These are phyloP conservation scores for Drosophila ercepeae DNA, from an alignment of 1,140 invertebrate genomes.

Conservation along the genomic window DNA sequence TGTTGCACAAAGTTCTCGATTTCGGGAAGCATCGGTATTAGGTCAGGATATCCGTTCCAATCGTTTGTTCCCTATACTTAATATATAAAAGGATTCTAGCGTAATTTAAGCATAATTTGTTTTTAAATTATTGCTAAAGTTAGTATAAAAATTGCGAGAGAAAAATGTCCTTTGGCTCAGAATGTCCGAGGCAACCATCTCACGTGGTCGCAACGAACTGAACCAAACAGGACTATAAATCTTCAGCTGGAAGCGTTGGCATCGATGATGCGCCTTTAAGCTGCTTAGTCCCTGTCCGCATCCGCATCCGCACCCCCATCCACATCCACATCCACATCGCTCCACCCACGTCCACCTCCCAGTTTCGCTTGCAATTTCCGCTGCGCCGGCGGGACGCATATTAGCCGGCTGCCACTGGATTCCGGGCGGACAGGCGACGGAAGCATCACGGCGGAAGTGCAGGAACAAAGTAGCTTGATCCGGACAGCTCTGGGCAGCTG, in stretches of 20 bases:
- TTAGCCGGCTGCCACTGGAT: conserved; percentile 53
- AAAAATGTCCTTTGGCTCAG: conserved; percentile 21
- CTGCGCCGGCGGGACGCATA: conserved; percentile 61
- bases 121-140: background rate
- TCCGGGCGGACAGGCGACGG: conserved; percentile 23
- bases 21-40: conserved; percentile 24
- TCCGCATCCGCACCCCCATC: background rate
- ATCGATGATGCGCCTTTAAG: conserved; percentile 77
- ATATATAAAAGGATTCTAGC: too few relatives aligned
- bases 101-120: too few relatives aligned
- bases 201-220: conserved; percentile 48
- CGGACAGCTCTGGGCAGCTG: conserved; percentile 35
- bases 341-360: conserved; percentile 2
- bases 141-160: conserved; percentile 13
- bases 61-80: background rate
- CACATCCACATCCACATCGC: background rate
- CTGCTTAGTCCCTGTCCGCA: conserved; percentile 57
- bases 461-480: conserved; percentile 49
- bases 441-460: conserved; percentile 47
- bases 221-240: conserved; percentile 61
- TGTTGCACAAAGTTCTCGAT: conserved; percentile 55
- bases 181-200: conserved; percentile 16
- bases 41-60: background rate
- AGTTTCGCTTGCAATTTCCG: conserved; percentile 73
- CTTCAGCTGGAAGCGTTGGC: conserved; percentile 52